Percentiles rank a stretch among this genome's conserved stretches.
These are phyloP conservation scores for Mormoops blainvillei DNA, from an alignment of 2,113 vertebrate species.

Conservation along the genomic window DNA sequence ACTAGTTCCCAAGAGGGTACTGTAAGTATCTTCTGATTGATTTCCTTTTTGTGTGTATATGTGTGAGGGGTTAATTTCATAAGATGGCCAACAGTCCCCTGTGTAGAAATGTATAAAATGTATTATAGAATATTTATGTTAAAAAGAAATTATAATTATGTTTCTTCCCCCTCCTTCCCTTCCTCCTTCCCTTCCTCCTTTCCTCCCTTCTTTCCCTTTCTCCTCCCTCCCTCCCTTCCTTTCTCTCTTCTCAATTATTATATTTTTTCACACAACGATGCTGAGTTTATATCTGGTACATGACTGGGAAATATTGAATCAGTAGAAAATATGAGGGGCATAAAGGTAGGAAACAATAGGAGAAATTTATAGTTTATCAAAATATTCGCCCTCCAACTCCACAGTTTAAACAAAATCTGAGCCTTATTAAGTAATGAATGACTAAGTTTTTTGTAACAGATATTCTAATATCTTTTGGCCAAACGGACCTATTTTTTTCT, in stretches of 20 bases:
- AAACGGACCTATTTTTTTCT: background rate
- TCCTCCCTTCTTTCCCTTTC: rapidly evolving
- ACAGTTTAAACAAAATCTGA: background rate
- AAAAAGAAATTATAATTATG: background rate
- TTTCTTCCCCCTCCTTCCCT: background rate
- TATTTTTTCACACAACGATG: background rate
- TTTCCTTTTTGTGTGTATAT: background rate
- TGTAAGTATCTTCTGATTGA: background rate
- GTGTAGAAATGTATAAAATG: background rate
- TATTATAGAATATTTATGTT: background rate
- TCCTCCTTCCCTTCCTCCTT: background rate
- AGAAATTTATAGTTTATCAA: background rate
- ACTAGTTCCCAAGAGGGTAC: background rate
- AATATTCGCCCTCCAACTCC: background rate
- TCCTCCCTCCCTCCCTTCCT: background rate
- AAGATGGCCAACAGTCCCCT: background rate
- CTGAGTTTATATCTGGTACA: background rate
- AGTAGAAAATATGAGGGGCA: background rate
- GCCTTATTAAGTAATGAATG: background rate
- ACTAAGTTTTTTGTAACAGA: background rate
- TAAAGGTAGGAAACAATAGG: background rate
- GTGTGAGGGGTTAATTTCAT: background rate
- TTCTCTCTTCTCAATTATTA: background rate
- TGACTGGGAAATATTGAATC: background rate
- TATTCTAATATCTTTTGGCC: background rate